Evolutionary conservation across 1,140 invertebrate genomes (phyloP).

Genomic region (Drosophila bipectinata): DNA sequence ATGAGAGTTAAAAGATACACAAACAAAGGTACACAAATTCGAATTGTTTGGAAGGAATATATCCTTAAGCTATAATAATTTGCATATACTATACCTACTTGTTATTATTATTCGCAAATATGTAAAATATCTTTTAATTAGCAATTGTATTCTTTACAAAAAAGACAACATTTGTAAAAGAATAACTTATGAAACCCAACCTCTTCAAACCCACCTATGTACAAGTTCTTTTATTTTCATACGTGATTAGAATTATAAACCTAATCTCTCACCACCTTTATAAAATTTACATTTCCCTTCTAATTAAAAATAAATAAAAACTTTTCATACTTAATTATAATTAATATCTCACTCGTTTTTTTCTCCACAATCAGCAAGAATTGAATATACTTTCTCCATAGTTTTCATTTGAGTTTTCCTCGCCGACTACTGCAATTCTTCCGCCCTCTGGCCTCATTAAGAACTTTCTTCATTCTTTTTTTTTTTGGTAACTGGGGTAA

Average conservation of each 20-base stretch:
- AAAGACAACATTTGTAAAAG: too few relatives aligned
- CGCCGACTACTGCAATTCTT: conserved; percentile 1
- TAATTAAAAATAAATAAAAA: background rate
- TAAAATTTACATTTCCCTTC: background rate
- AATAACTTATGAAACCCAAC: too few relatives aligned
- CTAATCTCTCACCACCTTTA: background rate
- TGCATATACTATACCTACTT: too few relatives aligned
- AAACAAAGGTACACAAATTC: background rate
- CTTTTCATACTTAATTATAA: background rate
- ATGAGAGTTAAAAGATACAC: conserved; percentile 13
- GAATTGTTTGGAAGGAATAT: background rate
- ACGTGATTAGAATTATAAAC: background rate
- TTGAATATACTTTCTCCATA: conserved; percentile 19
- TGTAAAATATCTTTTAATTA: too few relatives aligned
- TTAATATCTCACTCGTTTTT: background rate
- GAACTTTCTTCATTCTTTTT: conserved; percentile 26
- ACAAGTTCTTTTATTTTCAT: too few relatives aligned
- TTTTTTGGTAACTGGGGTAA: conserved; percentile 9
- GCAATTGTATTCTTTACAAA: background rate
- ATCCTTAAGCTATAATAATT: conserved; percentile 20
- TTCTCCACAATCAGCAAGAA: conserved; percentile 9
- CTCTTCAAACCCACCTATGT: too few relatives aligned
- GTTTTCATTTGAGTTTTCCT: conserved; percentile 45
- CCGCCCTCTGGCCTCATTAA: conserved; percentile 29
- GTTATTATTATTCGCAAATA: too few relatives aligned